These are phyloP conservation scores for Pterois miles DNA, from an alignment of 2,797 vertebrate genomes.

Conservation along the genomic window DNA sequence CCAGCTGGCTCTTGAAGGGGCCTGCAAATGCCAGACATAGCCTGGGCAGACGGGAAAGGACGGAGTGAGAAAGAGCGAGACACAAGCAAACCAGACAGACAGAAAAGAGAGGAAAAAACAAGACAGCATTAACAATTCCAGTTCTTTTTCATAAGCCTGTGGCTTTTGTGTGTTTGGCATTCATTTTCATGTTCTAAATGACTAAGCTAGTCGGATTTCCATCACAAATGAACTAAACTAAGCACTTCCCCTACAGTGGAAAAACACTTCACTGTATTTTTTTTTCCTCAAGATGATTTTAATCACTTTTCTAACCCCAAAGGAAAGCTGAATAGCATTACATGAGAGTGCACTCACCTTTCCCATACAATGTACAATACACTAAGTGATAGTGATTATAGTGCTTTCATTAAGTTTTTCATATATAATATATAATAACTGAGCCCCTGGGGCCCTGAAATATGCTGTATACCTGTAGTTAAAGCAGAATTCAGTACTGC, in stretches of 20 bases:
- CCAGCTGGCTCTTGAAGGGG: conserved; percentile 90
- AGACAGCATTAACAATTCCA: neutral
- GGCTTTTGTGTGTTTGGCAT: neutral
- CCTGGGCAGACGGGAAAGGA: conserved; percentile 74
- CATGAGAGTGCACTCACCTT: neutral
- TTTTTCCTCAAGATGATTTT: neutral
- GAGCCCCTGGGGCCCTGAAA: neutral
- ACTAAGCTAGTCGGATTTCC: neutral
- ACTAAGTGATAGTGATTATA: neutral
- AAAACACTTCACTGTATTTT: neutral
- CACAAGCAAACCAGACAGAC: conserved; percentile 37
- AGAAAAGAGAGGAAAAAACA: neutral
- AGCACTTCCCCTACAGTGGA: neutral
- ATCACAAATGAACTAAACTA: conserved; percentile 2
- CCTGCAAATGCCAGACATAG: conserved; percentile 86
- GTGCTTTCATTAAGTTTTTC: conserved; percentile 16
- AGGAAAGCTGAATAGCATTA: neutral
- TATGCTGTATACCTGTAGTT: neutral
- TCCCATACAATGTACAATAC: neutral
- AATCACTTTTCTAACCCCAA: neutral
- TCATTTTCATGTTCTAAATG: conserved; percentile 10
- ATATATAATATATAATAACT: neutral
- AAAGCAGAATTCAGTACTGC: neutral
- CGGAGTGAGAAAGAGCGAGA: conserved; percentile 28
- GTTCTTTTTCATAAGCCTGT: neutral